Conservation (phyloP, 2,888 invertebrate species). For the Eumerus sabulonum region DNA sequence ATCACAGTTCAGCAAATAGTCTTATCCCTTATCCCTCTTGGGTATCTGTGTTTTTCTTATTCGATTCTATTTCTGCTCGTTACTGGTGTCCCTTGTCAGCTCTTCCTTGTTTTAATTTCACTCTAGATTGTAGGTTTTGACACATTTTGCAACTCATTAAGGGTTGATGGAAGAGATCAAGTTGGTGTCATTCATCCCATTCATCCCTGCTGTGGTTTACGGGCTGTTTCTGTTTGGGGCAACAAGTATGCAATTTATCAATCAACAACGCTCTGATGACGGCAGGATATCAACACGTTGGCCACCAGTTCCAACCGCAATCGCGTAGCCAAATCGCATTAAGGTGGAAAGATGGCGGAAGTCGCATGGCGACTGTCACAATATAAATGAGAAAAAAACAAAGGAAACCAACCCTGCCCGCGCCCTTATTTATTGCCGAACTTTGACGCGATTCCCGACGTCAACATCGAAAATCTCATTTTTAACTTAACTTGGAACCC, state of each 20-base stretch:
- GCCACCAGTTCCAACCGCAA: slow-evolving; percentile 41
- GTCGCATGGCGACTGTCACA: slow-evolving; percentile 42
- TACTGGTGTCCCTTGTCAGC: too few species aligned
- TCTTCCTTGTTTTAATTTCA: slow-evolving; percentile 53
- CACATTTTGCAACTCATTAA: slow-evolving; percentile 57
- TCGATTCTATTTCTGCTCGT: slow-evolving; percentile 57
- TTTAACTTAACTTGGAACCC: slow-evolving; percentile 57
- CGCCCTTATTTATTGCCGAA: slow-evolving; percentile 65
- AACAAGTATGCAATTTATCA: slow-evolving; percentile 65
- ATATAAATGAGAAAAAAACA: slow-evolving; percentile 1
- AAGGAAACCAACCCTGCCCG: slow-evolving; percentile 1
- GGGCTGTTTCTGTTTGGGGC: slow-evolving; percentile 49
- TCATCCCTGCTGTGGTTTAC: slow-evolving; percentile 19
- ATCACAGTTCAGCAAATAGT: slow-evolving; percentile 1
- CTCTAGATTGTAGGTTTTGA: slow-evolving; percentile 47
- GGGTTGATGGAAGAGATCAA: slow-evolving; percentile 29
- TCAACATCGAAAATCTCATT: slow-evolving; percentile 66
- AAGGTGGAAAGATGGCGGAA: slow-evolving; percentile 15
- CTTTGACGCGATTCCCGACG: slow-evolving; percentile 65
- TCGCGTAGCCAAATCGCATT: slow-evolving; percentile 68
- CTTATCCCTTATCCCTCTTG: slow-evolving; percentile 6
- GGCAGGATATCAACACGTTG: slow-evolving; percentile 54
- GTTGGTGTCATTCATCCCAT: neutral
- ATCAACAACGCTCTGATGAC: slow-evolving; percentile 26
- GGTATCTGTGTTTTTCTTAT: slow-evolving; percentile 38